Evolutionary conservation across 2,797 vertebrate genomes (phyloP).

Genomic region (Glossophaga mutica): DNA sequence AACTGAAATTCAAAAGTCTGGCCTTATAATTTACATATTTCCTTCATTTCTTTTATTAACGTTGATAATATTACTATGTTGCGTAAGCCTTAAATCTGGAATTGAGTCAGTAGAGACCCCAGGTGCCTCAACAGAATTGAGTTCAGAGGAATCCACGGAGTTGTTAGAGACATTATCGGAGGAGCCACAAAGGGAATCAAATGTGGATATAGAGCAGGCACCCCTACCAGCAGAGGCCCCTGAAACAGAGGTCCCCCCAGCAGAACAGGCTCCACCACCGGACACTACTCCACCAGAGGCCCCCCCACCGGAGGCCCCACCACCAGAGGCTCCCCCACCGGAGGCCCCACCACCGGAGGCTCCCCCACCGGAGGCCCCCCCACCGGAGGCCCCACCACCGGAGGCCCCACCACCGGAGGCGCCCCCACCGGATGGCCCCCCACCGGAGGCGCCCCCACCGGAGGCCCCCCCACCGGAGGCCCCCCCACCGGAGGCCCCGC

Average conservation of each 20-base stretch:
- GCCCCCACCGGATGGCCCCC: accelerated
- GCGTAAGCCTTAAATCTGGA: neutral
- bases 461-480: accelerated
- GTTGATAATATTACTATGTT: neutral
- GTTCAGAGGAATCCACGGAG: neutral
- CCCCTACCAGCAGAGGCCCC: neutral
- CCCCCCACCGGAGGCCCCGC: neutral
- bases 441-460: neutral
- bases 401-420: neutral
- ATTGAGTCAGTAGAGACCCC: neutral
- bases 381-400: accelerated
- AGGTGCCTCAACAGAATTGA: neutral
- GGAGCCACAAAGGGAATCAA: neutral
- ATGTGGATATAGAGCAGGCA: neutral
- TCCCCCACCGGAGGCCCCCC: accelerated
- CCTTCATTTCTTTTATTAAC: neutral
- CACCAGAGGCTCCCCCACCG: neutral
- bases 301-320: accelerated
- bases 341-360: accelerated
- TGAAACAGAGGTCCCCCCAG: neutral
- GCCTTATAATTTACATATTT: neutral
- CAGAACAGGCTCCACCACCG: neutral
- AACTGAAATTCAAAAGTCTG: accelerated
- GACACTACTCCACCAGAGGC: accelerated
- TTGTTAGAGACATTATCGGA: accelerated